Base-by-base conservation (phyloP, 2,113 vertebrate genomes). In the Corapipo altera region DNA sequence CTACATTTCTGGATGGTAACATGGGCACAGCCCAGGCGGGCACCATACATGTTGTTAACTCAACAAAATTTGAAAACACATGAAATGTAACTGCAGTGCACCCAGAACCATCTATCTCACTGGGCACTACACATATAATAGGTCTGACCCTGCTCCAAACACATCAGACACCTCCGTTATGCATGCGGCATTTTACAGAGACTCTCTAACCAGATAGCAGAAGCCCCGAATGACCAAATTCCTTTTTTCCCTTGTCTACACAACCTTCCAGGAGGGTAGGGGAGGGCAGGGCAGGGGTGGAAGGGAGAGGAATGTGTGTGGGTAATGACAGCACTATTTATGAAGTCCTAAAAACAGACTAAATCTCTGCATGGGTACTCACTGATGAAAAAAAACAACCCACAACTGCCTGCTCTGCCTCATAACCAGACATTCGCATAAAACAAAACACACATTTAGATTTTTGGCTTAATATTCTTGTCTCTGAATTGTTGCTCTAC, bases 401-500 rank as follows among this genome's bases (percentile, higher is more conserved):
- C 79, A 79, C 75, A 70, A 77, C 85, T 73, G 84, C 71, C 84
- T 89, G 85, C 27, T 77, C 80, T 91, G 94, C 52, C 76, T 95
- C 43, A 44, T 78, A 95, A 93, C 81, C 52, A 94, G 87, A 88
- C 11, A 2, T 85, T 93, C 94, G 55, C 48, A 74, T 55, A 92
- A 89, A 96, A 65, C 85, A 95, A 94, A 96, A 89, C 89, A 89
- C 65, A 94, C 73, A 89, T 95, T 97, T 91, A 89, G 52, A 91
- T 93, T 93, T 94, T 93, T 91, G 82, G 86, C 93, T 95, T 74
- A 41, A 41, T 57, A 65, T 49, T 89, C 78, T 89, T 70, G 66
- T 44, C 84, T 93, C 89, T 72, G 73, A 91, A 95, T 87, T 92
- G 89, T 91, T 93, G 70, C 74, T 96, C 61, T 79, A 77, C 70